A percentile compares a stretch with the other conserved stretches of the same genome.
phyloP scores from a whole-genome alignment of 2,797 vertebrate genomes.

The Chelmon rostratus region DNA sequence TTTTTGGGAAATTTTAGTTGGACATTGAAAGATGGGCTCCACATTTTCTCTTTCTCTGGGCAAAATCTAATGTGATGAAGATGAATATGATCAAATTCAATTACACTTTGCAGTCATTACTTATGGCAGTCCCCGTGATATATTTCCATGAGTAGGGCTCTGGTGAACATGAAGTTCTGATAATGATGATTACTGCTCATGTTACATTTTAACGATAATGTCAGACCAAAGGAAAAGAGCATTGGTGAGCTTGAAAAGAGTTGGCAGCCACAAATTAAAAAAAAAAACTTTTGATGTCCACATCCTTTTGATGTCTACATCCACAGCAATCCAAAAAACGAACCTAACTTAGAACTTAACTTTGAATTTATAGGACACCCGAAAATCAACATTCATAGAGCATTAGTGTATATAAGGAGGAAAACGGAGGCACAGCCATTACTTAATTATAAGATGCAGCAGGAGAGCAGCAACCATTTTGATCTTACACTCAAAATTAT shows the following conservation, averaged over 20 bases:
- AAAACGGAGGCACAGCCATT: neutral
- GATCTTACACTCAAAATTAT: neutral
- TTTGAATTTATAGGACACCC: conserved; percentile 34
- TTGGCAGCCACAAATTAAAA: conserved; percentile 40
- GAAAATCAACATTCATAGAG: conserved; percentile 26
- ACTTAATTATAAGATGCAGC: neutral
- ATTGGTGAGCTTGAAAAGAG: conserved; percentile 61
- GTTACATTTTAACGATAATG: conserved; percentile 58
- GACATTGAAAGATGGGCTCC: conserved; percentile 51
- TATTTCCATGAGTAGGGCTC: conserved; percentile 44
- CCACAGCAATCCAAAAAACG: conserved; percentile 24
- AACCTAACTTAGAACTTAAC: conserved; percentile 31
- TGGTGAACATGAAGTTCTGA: conserved; percentile 48
- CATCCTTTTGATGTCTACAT: conserved; percentile 63
- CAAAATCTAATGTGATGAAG: conserved; percentile 62
- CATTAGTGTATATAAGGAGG: neutral
- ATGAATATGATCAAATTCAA: conserved; percentile 70
- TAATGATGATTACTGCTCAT: conserved; percentile 53
- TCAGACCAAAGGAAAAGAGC: conserved; percentile 63
- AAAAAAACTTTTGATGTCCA: conserved; percentile 54
- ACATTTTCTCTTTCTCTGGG: conserved; percentile 47
- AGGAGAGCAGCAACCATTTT: neutral
- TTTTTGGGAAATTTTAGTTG: conserved; percentile 19
- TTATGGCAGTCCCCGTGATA: conserved; percentile 46
- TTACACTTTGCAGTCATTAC: conserved; percentile 56